Conservation (phyloP, 2,888 invertebrate genomes). For the Eumacrocentrus americanus region DNA sequence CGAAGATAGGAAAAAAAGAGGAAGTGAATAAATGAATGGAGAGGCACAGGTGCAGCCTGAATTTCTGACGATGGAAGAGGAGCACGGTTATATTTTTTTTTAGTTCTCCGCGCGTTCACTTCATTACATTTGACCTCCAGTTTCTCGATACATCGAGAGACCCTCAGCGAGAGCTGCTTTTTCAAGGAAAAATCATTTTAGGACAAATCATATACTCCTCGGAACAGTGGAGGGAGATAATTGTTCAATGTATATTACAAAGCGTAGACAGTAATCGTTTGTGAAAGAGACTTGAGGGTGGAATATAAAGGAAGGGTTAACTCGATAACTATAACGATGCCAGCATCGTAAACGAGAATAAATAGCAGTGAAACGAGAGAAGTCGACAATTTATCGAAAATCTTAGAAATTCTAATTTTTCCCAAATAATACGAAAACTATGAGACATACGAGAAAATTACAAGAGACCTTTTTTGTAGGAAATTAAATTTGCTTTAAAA, state of each 20-base stretch:
- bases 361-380: not conserved
- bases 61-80: not conserved
- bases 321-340: slow-evolving; percentile 7
- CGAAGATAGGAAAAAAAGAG: slow-evolving; percentile 33
- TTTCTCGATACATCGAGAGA: slow-evolving; percentile 4
- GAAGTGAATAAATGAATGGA: slow-evolving; percentile 34
- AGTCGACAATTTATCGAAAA: not conserved
- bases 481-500: no score
- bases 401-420: no score
- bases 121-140: slow-evolving; percentile 17
- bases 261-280: not conserved
- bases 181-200: not conserved
- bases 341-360: no score
- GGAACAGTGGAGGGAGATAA: not conserved
- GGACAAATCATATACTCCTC: not conserved
- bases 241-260: not conserved
- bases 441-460: no score
- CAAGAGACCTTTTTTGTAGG: no score
- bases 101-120: slow-evolving; percentile 18
- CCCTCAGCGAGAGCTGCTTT: not conserved
- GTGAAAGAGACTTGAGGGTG: not conserved
- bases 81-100: slow-evolving; percentile 3
- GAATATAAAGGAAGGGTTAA: slow-evolving; percentile 1
- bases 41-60: slow-evolving; percentile 28
- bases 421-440: no score